These are phyloP conservation scores for Loriculus beryllinus DNA, from an alignment of 2,797 vertebrate species.

Conservation along the genomic window DNA sequence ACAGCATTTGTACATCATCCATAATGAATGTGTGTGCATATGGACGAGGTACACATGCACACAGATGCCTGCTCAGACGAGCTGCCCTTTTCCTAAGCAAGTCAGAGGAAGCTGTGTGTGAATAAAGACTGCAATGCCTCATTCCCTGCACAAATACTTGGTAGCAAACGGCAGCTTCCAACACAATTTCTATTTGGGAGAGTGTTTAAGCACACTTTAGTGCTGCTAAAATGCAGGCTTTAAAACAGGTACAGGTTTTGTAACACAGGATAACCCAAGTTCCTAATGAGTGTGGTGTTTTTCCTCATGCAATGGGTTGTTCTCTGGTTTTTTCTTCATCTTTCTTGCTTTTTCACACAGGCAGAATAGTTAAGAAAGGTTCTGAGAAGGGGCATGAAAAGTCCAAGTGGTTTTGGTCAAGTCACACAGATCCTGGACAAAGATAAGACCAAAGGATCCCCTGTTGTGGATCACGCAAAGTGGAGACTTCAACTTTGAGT, in stretches of 20 bases:
- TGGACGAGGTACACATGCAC: background rate
- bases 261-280: fast-evolving
- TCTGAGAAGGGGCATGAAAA: background rate
- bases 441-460: background rate
- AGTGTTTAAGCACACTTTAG: background rate
- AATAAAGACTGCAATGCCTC: fast-evolving
- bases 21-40: slow-evolving; percentile 1
- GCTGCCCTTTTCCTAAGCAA: background rate
- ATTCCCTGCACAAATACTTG: fast-evolving
- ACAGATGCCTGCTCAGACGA: background rate
- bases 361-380: background rate
- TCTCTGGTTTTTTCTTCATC: background rate
- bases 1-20: background rate
- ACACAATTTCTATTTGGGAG: fast-evolving
- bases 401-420: background rate
- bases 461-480: background rate
- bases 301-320: fast-evolving
- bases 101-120: background rate
- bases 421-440: background rate
- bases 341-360: background rate
- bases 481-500: fast-evolving
- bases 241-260: background rate
- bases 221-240: background rate
- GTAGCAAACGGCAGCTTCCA: background rate
- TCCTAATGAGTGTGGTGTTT: background rate